Conservation (phyloP, 1,140 invertebrate species). For the Protaetia brevitarsis region DNA sequence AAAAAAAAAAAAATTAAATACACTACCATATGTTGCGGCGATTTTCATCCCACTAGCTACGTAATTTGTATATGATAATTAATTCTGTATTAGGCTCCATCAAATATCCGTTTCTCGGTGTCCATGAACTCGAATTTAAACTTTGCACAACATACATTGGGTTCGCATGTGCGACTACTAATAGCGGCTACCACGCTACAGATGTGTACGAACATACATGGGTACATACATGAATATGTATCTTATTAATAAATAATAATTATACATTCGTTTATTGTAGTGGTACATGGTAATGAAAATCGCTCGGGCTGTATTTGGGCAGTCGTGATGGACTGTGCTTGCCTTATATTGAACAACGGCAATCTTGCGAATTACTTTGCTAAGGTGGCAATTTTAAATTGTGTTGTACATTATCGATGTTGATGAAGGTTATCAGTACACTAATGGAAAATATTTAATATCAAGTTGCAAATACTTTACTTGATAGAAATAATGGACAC, state of each 20-base stretch:
- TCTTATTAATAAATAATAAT: conserved; percentile 2
- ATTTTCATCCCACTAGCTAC: neutral
- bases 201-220: neutral
- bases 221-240: neutral
- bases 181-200: too few species aligned
- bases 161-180: neutral
- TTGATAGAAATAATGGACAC: too few species aligned
- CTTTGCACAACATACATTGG: neutral
- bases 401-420: too few species aligned
- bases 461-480: too few species aligned
- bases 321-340: too few species aligned
- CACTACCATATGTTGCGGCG: conserved; percentile 1
- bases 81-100: conserved; percentile 11
- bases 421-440: too few species aligned
- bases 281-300: neutral
- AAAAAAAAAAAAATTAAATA: neutral
- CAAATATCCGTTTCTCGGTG: conserved; percentile 5
- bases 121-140: conserved; percentile 15
- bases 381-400: too few species aligned
- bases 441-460: too few species aligned
- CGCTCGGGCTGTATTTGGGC: neutral
- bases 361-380: too few species aligned
- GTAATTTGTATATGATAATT: conserved; percentile 16
- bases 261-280: neutral
- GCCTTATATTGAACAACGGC: too few species aligned